A percentile compares a stretch with the other conserved stretches of the same genome.
Conservation (phyloP, 2,888 invertebrate species). For the Stenichneumon culpator region DNA sequence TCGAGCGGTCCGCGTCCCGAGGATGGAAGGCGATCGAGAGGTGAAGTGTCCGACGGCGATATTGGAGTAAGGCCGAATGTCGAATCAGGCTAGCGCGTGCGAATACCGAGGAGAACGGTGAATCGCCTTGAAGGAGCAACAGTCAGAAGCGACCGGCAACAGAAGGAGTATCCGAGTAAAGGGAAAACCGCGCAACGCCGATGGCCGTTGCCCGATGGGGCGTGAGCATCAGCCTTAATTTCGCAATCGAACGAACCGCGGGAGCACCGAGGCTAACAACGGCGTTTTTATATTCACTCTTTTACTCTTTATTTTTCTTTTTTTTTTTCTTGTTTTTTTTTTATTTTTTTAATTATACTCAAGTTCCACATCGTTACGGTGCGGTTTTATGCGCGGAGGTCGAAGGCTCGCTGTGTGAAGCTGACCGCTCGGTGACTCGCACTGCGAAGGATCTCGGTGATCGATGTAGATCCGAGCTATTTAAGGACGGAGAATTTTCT, state of each 20-base stretch:
- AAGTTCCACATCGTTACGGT: background rate
- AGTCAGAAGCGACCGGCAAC: slow-evolving; percentile 33
- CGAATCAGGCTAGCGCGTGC: slow-evolving; percentile 46
- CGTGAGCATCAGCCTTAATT: slow-evolving; percentile 56
- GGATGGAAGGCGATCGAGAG: slow-evolving; percentile 23
- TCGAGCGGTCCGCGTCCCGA: background rate
- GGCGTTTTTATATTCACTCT: slow-evolving; percentile 17
- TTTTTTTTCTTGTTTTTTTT: background rate
- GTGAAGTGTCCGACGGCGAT: slow-evolving; percentile 56
- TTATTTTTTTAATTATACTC: background rate
- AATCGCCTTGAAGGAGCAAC: slow-evolving; percentile 71
- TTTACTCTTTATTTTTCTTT: slow-evolving; percentile 7
- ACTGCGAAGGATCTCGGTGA: background rate
- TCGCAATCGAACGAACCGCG: slow-evolving; percentile 37
- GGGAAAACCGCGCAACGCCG: slow-evolving; percentile 8
- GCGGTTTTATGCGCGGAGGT: slow-evolving; percentile 7
- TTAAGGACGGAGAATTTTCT: background rate
- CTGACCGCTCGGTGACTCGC: background rate
- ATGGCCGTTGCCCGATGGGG: slow-evolving; percentile 31
- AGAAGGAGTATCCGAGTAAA: slow-evolving; percentile 3
- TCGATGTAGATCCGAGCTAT: background rate
- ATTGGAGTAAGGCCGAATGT: slow-evolving; percentile 72
- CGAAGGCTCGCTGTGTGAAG: background rate
- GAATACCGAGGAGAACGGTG: slow-evolving; percentile 67
- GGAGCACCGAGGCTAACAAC: slow-evolving; percentile 44